phyloP scores from a whole-genome alignment of 1,140 invertebrate species.

The Saxidomus purpurata region DNA sequence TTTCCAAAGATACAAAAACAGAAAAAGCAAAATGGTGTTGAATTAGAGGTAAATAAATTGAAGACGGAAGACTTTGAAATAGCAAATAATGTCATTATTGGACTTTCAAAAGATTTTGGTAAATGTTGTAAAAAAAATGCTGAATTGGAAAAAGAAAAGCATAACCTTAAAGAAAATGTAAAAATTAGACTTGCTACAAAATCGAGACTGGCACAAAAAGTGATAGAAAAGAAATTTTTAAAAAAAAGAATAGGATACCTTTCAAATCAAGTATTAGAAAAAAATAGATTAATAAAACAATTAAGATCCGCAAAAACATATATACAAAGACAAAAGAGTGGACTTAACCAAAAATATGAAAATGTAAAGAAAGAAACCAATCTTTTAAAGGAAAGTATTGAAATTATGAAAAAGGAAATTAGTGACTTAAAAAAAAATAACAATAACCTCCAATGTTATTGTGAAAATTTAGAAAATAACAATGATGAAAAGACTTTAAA shows the following conservation, averaged over 20 bases:
- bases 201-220: conserved; percentile 3
- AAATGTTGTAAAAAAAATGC: background rate
- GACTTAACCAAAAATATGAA: background rate
- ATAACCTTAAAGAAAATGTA: background rate
- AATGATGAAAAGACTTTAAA: background rate
- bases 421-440: background rate
- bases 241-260: background rate
- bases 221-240: conserved; percentile 2
- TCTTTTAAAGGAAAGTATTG: background rate
- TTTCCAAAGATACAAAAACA: conserved; percentile 11
- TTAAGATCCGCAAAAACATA: conserved; percentile 36
- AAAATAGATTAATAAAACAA: conserved; percentile 24
- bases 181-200: conserved; percentile 37
- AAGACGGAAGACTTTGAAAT: conserved; percentile 8
- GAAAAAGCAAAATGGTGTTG: background rate
- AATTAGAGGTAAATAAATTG: background rate
- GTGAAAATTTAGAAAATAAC: conserved; percentile 40
- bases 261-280: background rate
- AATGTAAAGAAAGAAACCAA: conserved; percentile 3
- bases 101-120: background rate
- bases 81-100: conserved; percentile 36
- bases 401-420: conserved; percentile 2
- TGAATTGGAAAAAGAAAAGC: conserved; percentile 27
- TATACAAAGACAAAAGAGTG: background rate
- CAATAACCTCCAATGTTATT: background rate